Conservation (phyloP, 2,797 vertebrate species). For the Argya squamiceps region DNA sequence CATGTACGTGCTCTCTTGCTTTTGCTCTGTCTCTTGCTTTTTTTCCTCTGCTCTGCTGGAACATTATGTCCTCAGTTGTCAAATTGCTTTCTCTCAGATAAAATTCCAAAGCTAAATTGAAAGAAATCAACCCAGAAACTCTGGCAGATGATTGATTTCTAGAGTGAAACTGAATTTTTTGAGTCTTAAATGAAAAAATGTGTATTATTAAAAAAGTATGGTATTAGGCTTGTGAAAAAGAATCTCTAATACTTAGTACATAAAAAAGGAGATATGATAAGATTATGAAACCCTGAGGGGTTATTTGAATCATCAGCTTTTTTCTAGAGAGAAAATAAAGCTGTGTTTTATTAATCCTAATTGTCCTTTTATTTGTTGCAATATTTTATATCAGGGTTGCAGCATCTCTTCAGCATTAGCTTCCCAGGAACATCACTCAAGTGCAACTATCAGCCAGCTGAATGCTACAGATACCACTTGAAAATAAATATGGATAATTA, state of each 20-base stretch:
- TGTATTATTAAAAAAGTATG: background rate
- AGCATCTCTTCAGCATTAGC: slow-evolving; percentile 22
- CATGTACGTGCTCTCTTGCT: background rate
- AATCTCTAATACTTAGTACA: background rate
- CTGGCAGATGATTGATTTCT: slow-evolving; percentile 35
- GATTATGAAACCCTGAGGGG: background rate
- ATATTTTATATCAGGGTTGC: background rate
- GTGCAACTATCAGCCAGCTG: background rate
- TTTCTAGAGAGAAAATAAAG: background rate
- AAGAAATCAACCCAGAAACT: slow-evolving; percentile 51
- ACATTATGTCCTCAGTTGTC: slow-evolving; percentile 48
- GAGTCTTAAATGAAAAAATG: background rate
- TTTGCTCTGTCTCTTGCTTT: background rate
- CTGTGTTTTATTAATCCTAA: background rate
- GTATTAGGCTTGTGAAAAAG: background rate
- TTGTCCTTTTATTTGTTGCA: slow-evolving; percentile 8
- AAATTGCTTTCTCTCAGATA: slow-evolving; percentile 47
- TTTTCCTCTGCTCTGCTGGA: background rate
- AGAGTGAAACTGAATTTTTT: background rate
- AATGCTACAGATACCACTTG: background rate
- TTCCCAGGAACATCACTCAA: background rate
- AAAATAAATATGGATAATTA: slow-evolving; percentile 2
- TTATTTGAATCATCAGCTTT: background rate
- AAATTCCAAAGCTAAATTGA: slow-evolving; percentile 43
- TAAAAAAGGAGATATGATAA: background rate